A percentile compares a stretch with the other conserved stretches of the same genome.
These are phyloP conservation scores for Dufourea novaeangliae DNA, from an alignment of 1,140 invertebrate species.

Conservation along the genomic window DNA sequence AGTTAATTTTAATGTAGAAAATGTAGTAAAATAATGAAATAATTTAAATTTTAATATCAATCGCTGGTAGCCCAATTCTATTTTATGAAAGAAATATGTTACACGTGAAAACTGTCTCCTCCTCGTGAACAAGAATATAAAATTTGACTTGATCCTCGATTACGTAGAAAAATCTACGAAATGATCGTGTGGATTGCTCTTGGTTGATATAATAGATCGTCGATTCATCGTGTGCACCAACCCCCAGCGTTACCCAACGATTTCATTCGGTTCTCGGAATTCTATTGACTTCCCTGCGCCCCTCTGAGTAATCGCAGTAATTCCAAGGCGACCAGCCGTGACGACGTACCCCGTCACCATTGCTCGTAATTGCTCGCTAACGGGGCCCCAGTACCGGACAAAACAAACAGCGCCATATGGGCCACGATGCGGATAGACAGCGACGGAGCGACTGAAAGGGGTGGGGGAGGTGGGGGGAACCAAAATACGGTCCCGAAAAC, in stretches of 20 bases:
- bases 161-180: no score
- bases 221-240: not conserved
- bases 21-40: no score
- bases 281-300: not conserved
- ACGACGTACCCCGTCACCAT: constrained; percentile 47
- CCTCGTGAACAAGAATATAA: no score
- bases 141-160: no score
- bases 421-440: constrained; percentile 24
- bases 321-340: constrained; percentile 61
- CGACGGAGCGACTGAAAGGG: constrained; percentile 34
- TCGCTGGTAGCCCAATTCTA: no score
- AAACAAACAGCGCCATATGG: constrained; percentile 75
- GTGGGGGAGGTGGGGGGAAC: constrained; percentile 1
- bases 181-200: no score
- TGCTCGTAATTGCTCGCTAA: constrained; percentile 77
- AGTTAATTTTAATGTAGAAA: no score
- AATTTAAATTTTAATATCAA: no score
- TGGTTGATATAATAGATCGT: not conserved
- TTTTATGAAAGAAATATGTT: no score
- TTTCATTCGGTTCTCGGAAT: constrained; percentile 25
- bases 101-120: no score
- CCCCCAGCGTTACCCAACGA: not conserved
- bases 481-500: constrained; percentile 28
- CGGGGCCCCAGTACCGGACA: constrained; percentile 60
- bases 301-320: constrained; percentile 32